These are phyloP conservation scores for Anaspis maculata DNA, from an alignment of 2,888 invertebrate genomes.

Conservation along the genomic window DNA sequence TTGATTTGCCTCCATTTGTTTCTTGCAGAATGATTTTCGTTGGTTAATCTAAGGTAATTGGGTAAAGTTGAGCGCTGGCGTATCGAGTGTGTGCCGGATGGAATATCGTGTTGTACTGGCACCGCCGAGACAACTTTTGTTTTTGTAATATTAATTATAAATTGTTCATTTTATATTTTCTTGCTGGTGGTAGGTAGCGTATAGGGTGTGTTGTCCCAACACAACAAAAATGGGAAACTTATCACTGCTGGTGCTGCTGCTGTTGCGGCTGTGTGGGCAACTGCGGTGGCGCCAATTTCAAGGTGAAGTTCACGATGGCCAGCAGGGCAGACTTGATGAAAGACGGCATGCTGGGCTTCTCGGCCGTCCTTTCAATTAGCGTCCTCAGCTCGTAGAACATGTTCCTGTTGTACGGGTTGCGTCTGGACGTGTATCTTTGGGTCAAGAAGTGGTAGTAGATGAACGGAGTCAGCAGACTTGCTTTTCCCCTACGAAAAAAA, in stretches of 20 bases:
- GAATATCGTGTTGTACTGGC: no score
- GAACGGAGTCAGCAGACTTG: slow-evolving; percentile 85
- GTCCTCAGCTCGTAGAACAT: slow-evolving; percentile 83
- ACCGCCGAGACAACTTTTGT: no score
- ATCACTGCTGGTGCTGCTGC: no score
- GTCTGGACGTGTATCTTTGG: slow-evolving; percentile 84
- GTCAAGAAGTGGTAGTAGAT: slow-evolving; percentile 95
- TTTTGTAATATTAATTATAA: not conserved
- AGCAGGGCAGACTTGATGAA: slow-evolving; percentile 53
- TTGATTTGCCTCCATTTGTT: no score
- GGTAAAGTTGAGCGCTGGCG: no score
- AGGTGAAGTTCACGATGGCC: slow-evolving; percentile 59
- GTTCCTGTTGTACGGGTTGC: slow-evolving; percentile 93
- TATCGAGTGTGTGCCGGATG: no score
- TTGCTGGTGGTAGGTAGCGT: no score
- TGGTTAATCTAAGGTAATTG: no score
- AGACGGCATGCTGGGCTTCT: slow-evolving; percentile 60
- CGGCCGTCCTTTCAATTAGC: slow-evolving; percentile 58
- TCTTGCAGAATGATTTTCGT: no score
- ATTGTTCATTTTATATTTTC: slow-evolving; percentile 1
- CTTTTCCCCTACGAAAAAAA: slow-evolving; percentile 66
- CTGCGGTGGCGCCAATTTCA: slow-evolving; percentile 66
- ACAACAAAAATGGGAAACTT: no score
- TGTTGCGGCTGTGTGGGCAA: slow-evolving; percentile 34
- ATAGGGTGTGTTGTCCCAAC: no score